Percentiles rank a stretch among this genome's conserved stretches.
Evolutionary conservation across 2,888 invertebrate genomes (phyloP).

Genomic region (Kryphioiulus occultus): DNA sequence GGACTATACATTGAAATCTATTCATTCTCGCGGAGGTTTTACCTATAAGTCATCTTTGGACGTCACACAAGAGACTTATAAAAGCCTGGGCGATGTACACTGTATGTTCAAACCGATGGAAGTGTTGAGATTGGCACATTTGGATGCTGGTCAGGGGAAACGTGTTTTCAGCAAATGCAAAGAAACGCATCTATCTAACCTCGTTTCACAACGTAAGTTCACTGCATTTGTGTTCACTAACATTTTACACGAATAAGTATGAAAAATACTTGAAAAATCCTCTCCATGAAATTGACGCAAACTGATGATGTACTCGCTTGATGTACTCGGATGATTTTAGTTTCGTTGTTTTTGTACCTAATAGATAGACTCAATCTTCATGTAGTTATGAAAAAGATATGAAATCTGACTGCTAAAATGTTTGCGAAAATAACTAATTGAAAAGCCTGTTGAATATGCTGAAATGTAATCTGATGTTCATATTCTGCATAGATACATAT

Average conservation of each 20-base stretch:
- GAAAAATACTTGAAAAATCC: background rate
- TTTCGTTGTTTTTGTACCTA: too few species aligned
- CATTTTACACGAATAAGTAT: background rate
- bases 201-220: background rate
- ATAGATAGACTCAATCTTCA: too few species aligned
- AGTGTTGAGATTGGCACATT: background rate
- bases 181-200: slow-evolving; percentile 1
- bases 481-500: too few species aligned
- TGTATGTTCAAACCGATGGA: slow-evolving; percentile 2
- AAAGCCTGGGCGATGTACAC: too few species aligned
- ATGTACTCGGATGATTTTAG: too few species aligned
- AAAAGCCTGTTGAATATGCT: too few species aligned
- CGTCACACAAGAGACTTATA: background rate
- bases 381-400: too few species aligned
- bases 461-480: too few species aligned
- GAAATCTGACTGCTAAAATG: too few species aligned
- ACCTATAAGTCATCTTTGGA: slow-evolving; percentile 23
- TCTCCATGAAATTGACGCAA: background rate
- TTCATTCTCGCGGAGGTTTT: background rate
- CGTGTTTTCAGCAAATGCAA: background rate
- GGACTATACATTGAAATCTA: background rate
- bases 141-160: slow-evolving; percentile 17
- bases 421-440: too few species aligned
- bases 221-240: slow-evolving; percentile 12
- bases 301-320: too few species aligned